Evolutionary conservation across 2,113 vertebrate species (phyloP), one percentile per base, ranked within the genome.

Genomic region (Rhinoderma darwinii): DNA sequence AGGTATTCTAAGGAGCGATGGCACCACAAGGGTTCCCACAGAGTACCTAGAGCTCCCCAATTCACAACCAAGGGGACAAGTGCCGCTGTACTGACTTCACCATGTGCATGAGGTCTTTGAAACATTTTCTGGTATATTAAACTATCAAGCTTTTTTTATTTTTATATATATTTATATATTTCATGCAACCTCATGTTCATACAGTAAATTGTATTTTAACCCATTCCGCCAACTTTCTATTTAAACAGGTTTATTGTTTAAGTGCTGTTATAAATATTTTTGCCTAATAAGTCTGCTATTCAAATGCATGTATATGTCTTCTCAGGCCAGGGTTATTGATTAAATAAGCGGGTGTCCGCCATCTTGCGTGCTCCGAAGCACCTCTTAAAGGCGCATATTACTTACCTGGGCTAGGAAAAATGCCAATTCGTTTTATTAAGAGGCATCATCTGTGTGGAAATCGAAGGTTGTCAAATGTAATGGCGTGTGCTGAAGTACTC

Each of bases 401-500:
- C 92, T 93, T 92, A 92, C 88, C 86, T 86, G 84, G 91, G 91
- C 89, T 90, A 90, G 86, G 90, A 90, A 88, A 90, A 76, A 91
- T 91, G 89, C 88, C 89, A 89, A 91, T 92, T 89, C 87, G 89
- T 89, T 94, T 95, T 95, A 96, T 95, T 95, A 95, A 93, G 94
- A 93, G 92, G 92, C 92, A 92, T 94, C 94, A 93, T 92, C 92
- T 93, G 92, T 88, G 89, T 93, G 92, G 91, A 92, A 94, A 95
- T 91, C 92, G 88, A 89, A 89, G 93, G 90, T 93, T 93, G 93
- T 93, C 92, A 93, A 91, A 94, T 95, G 94, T 97, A 96, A 97
- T 95, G 95, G 95, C 94, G 94, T 95, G 94, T 95, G 93, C 95
- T 96, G 96, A 96, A 96, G 95, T 93, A 93, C 94, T 95, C 95